phyloP scores from a whole-genome alignment of 1,140 invertebrate species.

The Drosophila sp. region DNA sequence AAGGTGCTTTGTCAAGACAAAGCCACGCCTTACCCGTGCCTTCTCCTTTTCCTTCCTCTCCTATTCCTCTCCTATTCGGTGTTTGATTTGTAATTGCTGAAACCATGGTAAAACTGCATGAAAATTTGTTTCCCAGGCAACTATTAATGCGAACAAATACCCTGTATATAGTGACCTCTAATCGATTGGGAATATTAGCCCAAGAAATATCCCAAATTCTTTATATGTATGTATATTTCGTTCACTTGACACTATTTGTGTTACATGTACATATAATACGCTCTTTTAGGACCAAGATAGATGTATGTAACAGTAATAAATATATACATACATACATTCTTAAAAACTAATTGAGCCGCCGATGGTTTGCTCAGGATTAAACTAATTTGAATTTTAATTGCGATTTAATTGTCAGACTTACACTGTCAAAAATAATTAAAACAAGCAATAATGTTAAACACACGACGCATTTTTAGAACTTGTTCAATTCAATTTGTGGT shows the following conservation, averaged over 20 bases:
- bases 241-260: no score
- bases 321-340: no score
- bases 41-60: neutral
- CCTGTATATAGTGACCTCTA: no score
- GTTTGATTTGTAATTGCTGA: conserved; percentile 45
- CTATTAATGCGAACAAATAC: neutral
- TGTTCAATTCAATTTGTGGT: conserved; percentile 57
- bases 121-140: conserved; percentile 41
- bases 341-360: conserved; percentile 21
- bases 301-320: no score
- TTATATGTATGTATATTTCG: no score
- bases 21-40: no score
- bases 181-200: neutral
- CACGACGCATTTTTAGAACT: conserved; percentile 38
- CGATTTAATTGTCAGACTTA: conserved; percentile 47
- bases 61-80: no score
- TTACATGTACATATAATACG: no score
- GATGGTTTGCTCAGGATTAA: conserved; percentile 9
- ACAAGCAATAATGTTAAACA: conserved; percentile 28
- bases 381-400: conserved; percentile 27
- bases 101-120: conserved; percentile 22
- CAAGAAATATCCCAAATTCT: neutral
- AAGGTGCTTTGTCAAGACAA: no score
- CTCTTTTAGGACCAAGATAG: no score
- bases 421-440: conserved; percentile 29